Conservation (phyloP, 2,888 invertebrate genomes). For the Aleiodes testaceus region DNA sequence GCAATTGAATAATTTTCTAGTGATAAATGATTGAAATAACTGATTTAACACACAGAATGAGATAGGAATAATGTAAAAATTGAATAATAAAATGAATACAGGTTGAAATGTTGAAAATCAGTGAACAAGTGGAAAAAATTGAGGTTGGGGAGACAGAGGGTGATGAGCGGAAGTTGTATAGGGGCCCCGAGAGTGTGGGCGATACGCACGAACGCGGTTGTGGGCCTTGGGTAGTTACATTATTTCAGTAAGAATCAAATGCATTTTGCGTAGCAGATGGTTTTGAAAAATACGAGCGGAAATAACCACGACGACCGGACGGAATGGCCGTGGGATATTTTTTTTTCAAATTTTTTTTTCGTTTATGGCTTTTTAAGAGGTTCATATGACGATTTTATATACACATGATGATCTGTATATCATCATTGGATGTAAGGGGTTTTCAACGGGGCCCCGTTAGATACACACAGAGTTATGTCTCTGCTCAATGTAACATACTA, state of each 20-base stretch:
- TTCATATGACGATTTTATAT: neutral
- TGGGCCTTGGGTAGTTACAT: slow-evolving; percentile 25
- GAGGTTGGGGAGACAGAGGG: slow-evolving; percentile 25
- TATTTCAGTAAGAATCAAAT: slow-evolving; percentile 25
- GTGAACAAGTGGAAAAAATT: slow-evolving; percentile 38
- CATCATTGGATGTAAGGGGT: slow-evolving; percentile 2
- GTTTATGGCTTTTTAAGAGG: neutral
- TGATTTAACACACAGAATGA: neutral
- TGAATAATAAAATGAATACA: neutral
- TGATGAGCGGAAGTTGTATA: slow-evolving; percentile 26
- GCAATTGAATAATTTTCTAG: too few species aligned
- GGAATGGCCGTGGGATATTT: slow-evolving; percentile 9
- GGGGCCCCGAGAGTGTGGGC: slow-evolving; percentile 31
- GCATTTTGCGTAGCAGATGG: slow-evolving; percentile 33
- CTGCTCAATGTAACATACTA: slow-evolving; percentile 17
- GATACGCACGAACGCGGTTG: slow-evolving; percentile 43
- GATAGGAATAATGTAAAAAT: neutral
- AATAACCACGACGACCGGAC: slow-evolving; percentile 29
- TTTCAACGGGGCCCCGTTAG: slow-evolving; percentile 46
- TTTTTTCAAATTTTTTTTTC: neutral
- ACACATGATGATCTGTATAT: too few species aligned
- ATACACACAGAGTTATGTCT: slow-evolving; percentile 33
- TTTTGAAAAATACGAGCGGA: slow-evolving; percentile 35
- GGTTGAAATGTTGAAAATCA: slow-evolving; percentile 1
- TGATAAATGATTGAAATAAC: neutral